Base-by-base conservation (phyloP, 1,140 invertebrate genomes). In the Tetragonula clypearis region DNA sequence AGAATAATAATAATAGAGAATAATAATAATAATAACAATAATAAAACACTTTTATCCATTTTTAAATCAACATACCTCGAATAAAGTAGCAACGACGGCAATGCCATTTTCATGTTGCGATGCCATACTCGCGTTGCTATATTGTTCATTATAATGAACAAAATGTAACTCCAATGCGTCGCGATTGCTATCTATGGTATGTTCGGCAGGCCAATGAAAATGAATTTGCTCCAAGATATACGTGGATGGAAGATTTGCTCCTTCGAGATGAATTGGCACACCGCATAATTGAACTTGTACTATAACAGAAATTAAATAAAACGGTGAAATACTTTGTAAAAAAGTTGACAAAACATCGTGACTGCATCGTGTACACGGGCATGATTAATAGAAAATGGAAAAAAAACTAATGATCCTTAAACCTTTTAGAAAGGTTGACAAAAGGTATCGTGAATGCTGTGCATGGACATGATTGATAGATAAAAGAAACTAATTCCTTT, bases 201-300 rank as follows among this genome's bases (percentile, higher is more conserved):
- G 97, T 91, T 98, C 97, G 0, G 97, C 97, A 76, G 96, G 95
- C 97, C 97, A 98, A 90, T 98, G 97, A 88, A 98, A 96, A 90
- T 98, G 97, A 49, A 98, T 95, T 90, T 97, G 96, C 58, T 96
- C 95, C 69, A 97, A 93, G 17, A 95, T 90, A 90, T 96, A 98
- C 4, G 94, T 94, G 6, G 93, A 92, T 21, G 95, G 91, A 49
- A 96, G 92, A n/a, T 95, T 95, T n/a, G 96, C 96, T 30, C 94
- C 95, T 80, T 89, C 93, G 6, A 96, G 78, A 21, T 91, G 92
- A 71, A 95, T 89, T 23, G 94, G 89, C 11, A 88, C 66, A 41
- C 88, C 91, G 21, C 89, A 76, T 30, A 93, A 79, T 68, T 93
- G 90, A 71, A 95, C 90, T 85, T 93, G 92, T 2, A 96, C 90